These are phyloP conservation scores for Siderastrea radians DNA, from an alignment of 92 coral and sea anemone species.

Conservation along the genomic window DNA sequence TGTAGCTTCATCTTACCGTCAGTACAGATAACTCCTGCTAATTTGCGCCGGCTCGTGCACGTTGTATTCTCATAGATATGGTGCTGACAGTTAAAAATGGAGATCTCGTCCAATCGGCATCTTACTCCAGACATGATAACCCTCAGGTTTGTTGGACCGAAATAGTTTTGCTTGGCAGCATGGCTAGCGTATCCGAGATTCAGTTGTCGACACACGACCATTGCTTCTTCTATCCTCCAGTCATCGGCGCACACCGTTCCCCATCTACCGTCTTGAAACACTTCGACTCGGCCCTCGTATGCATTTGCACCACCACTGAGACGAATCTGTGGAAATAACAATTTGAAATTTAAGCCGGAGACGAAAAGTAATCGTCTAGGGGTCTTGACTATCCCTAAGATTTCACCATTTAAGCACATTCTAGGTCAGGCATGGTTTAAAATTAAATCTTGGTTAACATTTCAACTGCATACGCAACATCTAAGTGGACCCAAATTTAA, in stretches of 20 bases:
- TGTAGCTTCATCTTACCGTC: conserved; percentile 53
- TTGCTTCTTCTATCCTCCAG: conserved; percentile 90
- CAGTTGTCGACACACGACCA: conserved; percentile 86
- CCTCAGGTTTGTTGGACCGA: conserved; percentile 62
- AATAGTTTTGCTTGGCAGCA: conserved; percentile 59
- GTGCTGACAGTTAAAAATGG: conserved; percentile 84
- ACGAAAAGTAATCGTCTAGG: too few relatives aligned
- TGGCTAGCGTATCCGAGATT: conserved; percentile 79
- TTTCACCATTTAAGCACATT: too few relatives aligned
- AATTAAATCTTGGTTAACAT: too few relatives aligned
- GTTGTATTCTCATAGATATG: conserved; percentile 53
- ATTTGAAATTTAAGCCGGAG: neutral
- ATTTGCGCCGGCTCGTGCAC: conserved; percentile 62
- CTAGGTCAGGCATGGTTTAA: too few relatives aligned
- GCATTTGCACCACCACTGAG: conserved; percentile 64
- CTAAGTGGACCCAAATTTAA: too few relatives aligned
- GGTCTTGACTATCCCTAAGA: too few relatives aligned
- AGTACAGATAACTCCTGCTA: conserved; percentile 90
- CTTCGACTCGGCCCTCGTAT: conserved; percentile 89
- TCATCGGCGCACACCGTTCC: conserved; percentile 90
- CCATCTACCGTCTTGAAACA: conserved; percentile 73
- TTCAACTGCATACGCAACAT: too few relatives aligned
- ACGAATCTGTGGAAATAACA: conserved; percentile 71
- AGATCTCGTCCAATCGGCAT: conserved; percentile 79
- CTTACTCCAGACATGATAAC: conserved; percentile 78